Evolutionary conservation across 2,888 invertebrate genomes (phyloP).

Genomic region (Phortica okadai): DNA sequence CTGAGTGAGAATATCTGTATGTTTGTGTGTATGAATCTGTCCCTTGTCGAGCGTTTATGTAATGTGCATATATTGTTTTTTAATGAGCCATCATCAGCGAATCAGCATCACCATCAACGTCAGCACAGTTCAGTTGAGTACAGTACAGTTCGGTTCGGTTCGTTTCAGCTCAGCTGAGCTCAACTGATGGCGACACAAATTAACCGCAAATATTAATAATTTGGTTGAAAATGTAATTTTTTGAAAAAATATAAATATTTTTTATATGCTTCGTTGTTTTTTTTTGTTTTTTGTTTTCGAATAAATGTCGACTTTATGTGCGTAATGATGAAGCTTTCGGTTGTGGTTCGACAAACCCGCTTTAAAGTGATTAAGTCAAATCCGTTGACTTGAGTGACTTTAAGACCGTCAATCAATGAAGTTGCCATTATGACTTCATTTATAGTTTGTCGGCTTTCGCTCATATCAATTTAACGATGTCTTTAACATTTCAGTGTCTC

Average conservation of each 20-base stretch:
- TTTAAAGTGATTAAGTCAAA: slow-evolving; percentile 23
- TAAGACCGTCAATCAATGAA: slow-evolving; percentile 25
- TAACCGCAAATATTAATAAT: slow-evolving; percentile 40
- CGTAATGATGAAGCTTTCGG: slow-evolving; percentile 6
- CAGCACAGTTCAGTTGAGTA: neutral
- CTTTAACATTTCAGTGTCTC: neutral
- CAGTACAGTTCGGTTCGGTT: neutral
- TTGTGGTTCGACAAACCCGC: neutral
- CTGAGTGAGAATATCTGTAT: neutral
- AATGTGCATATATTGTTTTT: slow-evolving; percentile 70
- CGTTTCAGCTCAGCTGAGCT: slow-evolving; percentile 38
- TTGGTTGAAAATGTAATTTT: slow-evolving; percentile 29
- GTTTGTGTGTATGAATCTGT: neutral
- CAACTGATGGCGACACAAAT: slow-evolving; percentile 29
- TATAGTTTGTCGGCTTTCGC: slow-evolving; percentile 30
- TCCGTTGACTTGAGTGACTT: neutral
- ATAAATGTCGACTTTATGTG: neutral
- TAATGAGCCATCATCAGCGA: slow-evolving; percentile 66
- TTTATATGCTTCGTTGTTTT: neutral
- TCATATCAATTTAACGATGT: neutral
- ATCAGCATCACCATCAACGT: slow-evolving; percentile 36
- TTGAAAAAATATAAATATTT: neutral
- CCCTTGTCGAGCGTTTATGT: slow-evolving; percentile 42
- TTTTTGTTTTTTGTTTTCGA: neutral
- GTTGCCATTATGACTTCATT: slow-evolving; percentile 59